A percentile compares a stretch with the other conserved stretches of the same genome.
These are phyloP conservation scores for Hemicrepidius hirtus DNA, from an alignment of 2,888 invertebrate species.

Conservation along the genomic window DNA sequence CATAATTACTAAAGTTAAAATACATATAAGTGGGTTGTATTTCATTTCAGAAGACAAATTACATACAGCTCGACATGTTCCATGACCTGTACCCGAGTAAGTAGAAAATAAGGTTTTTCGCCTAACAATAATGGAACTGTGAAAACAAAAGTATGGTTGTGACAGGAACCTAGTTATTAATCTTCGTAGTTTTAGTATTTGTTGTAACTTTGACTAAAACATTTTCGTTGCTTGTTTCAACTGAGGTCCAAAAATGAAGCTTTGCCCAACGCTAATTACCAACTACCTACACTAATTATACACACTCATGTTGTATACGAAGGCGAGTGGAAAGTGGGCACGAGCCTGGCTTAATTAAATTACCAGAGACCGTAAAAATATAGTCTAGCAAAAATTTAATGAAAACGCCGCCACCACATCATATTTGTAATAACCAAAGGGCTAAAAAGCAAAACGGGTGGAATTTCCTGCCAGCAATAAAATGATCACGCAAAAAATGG, in stretches of 20 bases:
- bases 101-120: background rate
- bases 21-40: too few species aligned
- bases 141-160: background rate
- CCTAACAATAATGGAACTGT: background rate
- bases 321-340: background rate
- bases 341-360: background rate
- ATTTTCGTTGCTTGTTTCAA: background rate
- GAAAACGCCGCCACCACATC: background rate
- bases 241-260: conserved; percentile 18
- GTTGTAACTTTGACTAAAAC: conserved; percentile 1
- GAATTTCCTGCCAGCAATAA: background rate
- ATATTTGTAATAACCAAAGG: background rate
- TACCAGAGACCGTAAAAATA: conserved; percentile 1
- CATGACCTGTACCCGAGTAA: too few species aligned
- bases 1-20: too few species aligned
- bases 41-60: too few species aligned
- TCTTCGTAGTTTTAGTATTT: conserved; percentile 11
- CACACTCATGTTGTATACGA: background rate
- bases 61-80: too few species aligned
- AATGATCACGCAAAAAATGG: background rate
- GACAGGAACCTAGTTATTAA: conserved; percentile 4
- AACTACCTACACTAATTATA: conserved; percentile 21
- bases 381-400: conserved; percentile 5
- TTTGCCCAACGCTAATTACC: conserved; percentile 13
- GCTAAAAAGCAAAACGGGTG: background rate